Percentiles rank a stretch among this genome's conserved stretches.
Evolutionary conservation across 2,888 invertebrate genomes (phyloP).

Genomic region (Lycophotia porphyrea): DNA sequence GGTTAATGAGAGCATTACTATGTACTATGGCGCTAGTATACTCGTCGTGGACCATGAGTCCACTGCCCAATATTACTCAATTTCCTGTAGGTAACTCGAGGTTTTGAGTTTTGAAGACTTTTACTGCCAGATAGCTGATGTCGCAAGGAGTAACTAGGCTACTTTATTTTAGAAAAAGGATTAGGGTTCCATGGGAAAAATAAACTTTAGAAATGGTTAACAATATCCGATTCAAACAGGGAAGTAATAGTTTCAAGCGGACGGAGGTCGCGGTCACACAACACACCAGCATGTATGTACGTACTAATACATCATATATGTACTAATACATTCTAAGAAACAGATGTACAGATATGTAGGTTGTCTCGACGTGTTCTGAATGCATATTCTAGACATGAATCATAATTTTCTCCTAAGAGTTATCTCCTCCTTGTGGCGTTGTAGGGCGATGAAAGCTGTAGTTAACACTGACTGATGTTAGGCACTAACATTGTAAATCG

Average conservation of each 20-base stretch:
- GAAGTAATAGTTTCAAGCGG: too few species aligned
- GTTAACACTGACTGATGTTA: conserved; percentile 21
- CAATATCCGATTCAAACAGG: too few species aligned
- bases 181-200: too few species aligned
- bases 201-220: too few species aligned
- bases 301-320: too few species aligned
- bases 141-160: too few species aligned
- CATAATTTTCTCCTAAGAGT: conserved; percentile 41
- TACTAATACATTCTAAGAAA: neutral
- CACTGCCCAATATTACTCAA: conserved; percentile 1
- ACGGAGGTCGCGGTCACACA: too few species aligned
- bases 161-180: too few species aligned
- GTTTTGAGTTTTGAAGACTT: neutral
- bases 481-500: neutral
- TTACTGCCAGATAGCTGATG: too few species aligned
- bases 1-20: conserved; percentile 31
- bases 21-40: neutral
- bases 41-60: neutral
- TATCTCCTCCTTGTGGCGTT: conserved; percentile 18
- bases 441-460: conserved; percentile 50
- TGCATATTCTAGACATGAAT: conserved; percentile 30
- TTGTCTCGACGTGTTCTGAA: conserved; percentile 25
- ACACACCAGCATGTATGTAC: too few species aligned
- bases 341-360: neutral
- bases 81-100: neutral